Evolutionary conservation across 2,888 invertebrate genomes (phyloP).

Genomic region (Acheta domesticus): DNA sequence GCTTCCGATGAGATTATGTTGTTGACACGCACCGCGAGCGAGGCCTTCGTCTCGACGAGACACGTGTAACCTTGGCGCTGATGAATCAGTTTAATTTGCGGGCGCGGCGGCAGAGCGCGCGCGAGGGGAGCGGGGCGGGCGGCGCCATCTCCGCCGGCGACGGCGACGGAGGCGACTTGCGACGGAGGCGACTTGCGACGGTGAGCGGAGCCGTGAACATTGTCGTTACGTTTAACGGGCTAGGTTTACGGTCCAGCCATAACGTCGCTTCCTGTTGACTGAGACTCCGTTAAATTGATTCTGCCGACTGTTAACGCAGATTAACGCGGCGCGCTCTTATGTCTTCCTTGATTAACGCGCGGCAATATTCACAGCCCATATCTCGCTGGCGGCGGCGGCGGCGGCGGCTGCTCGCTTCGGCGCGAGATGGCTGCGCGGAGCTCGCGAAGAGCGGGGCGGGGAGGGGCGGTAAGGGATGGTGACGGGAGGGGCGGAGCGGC

Average conservation of each 20-base stretch:
- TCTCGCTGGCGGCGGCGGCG: neutral
- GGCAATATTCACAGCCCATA: slow-evolving; percentile 8
- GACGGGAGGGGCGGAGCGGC: neutral
- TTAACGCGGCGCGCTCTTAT: neutral
- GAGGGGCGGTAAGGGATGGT: rapidly evolving
- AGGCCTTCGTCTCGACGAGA: no score
- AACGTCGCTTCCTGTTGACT: slow-evolving; percentile 9
- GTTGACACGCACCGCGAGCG: no score
- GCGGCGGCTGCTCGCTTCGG: neutral
- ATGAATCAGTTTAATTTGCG: no score
- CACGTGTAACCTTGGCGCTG: no score
- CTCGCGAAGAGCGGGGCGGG: neutral
- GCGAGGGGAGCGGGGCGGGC: neutral
- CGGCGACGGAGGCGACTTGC: no score
- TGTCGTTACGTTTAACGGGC: neutral
- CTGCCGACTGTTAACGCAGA: slow-evolving; percentile 18
- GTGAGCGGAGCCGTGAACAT: neutral
- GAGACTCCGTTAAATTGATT: slow-evolving; percentile 3
- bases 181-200: neutral
- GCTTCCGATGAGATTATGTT: no score
- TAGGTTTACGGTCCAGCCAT: slow-evolving; percentile 18
- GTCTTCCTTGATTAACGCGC: slow-evolving; percentile 7
- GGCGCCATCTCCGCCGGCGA: neutral
- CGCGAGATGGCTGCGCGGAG: no score
- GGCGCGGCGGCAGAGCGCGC: neutral